phyloP scores from a whole-genome alignment of 1,140 invertebrate genomes.

The Mya arenaria region DNA sequence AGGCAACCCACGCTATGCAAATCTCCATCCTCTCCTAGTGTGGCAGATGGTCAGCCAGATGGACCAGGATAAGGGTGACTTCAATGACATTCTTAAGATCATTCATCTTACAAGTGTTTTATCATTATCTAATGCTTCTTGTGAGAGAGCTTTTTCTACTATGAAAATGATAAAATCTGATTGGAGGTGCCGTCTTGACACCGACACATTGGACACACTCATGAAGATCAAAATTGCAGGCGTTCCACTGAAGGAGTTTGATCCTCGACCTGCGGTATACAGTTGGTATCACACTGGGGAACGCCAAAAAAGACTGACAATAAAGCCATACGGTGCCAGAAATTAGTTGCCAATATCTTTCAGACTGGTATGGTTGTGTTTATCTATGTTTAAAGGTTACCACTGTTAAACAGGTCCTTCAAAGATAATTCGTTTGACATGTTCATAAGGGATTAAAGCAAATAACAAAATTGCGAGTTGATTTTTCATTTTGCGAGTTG shows the following conservation, averaged over 20 bases:
- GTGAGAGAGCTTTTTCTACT: constrained; percentile 35
- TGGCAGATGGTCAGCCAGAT: constrained; percentile 4
- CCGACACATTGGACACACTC: not conserved
- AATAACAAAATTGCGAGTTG: too few relatives aligned
- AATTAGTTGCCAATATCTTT: too few relatives aligned
- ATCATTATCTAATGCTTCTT: constrained; percentile 37
- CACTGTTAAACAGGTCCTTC: too few relatives aligned
- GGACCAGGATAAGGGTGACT: not conserved
- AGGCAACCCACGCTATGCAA: not conserved
- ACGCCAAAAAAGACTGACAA: not conserved
- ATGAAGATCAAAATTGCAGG: not conserved
- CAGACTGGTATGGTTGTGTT: too few relatives aligned
- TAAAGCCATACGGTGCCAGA: not conserved
- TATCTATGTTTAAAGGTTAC: too few relatives aligned
- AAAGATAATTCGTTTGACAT: too few relatives aligned
- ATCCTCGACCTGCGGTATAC: not conserved
- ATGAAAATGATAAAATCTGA: constrained; percentile 53
- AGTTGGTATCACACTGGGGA: not conserved
- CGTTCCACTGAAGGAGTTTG: not conserved
- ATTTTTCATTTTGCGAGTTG: too few relatives aligned
- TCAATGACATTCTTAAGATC: constrained; percentile 24
- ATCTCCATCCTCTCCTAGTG: not conserved
- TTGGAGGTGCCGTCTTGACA: constrained; percentile 36
- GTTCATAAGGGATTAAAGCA: too few relatives aligned
- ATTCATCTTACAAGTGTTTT: constrained; percentile 43